phyloP scores from a whole-genome alignment of 2,797 vertebrate species.

The Acrocephalus scirpaceus region DNA sequence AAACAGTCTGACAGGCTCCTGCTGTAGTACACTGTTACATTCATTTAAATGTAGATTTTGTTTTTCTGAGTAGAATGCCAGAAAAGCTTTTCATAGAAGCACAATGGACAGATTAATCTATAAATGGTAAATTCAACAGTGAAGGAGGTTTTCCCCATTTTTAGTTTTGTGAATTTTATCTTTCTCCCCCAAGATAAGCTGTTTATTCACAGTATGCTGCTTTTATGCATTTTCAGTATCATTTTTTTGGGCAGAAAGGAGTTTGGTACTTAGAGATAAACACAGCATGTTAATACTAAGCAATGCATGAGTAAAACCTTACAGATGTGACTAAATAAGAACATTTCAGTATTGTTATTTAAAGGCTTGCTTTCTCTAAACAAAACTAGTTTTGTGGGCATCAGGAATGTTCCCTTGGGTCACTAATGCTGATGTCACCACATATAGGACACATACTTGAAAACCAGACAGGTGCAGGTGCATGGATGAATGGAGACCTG shows the following conservation, averaged over 20 bases:
- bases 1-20: constrained; percentile 63
- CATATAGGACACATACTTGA: not conserved
- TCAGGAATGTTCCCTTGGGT: not conserved
- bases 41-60: constrained; percentile 78
- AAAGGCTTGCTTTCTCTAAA: not conserved
- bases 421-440: not conserved
- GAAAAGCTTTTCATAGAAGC: constrained; percentile 69
- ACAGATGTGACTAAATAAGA: constrained; percentile 28
- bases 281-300: constrained; percentile 45
- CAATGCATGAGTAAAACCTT: constrained; percentile 40
- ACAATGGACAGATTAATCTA: constrained; percentile 76
- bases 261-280: constrained; percentile 70
- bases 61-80: constrained; percentile 72
- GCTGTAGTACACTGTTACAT: constrained; percentile 67
- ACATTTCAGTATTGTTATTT: not conserved
- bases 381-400: not conserved
- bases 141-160: constrained; percentile 68
- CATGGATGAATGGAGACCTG: not conserved
- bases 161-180: constrained; percentile 70
- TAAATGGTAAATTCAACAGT: constrained; percentile 72
- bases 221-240: constrained; percentile 67
- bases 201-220: constrained; percentile 74
- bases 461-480: not conserved
- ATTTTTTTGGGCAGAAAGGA: constrained; percentile 48
- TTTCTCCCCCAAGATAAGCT: constrained; percentile 73